These are phyloP conservation scores for Eubasilissa splendida DNA, from an alignment of 2,888 invertebrate genomes.

Conservation along the genomic window DNA sequence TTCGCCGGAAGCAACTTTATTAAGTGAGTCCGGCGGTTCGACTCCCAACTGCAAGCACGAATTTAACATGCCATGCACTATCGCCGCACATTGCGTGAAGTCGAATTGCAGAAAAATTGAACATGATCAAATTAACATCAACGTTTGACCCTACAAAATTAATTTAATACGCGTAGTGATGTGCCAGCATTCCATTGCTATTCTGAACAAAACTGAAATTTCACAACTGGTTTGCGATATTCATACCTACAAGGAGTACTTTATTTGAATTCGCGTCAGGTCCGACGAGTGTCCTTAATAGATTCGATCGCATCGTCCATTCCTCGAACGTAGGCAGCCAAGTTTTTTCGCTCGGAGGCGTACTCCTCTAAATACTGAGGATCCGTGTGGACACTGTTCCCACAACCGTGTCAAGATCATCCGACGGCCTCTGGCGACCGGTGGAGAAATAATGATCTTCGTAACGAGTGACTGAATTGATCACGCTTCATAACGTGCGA, in stretches of 20 bases:
- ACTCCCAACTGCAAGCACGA: too few species aligned
- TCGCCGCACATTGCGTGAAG: too few species aligned
- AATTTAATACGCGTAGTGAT: background rate
- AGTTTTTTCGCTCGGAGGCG: background rate
- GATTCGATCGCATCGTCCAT: conserved; percentile 2
- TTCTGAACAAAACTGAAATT: conserved; percentile 12
- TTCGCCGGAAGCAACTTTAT: too few species aligned
- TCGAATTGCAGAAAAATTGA: too few species aligned
- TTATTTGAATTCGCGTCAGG: background rate
- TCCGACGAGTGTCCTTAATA: background rate
- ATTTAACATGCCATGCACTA: too few species aligned
- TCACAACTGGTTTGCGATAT: conserved; percentile 11
- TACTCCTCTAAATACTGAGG: background rate
- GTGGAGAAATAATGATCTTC: background rate
- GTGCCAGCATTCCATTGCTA: background rate
- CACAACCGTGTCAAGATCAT: conserved; percentile 25
- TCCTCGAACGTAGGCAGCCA: background rate
- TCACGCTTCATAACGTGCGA: background rate
- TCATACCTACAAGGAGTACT: conserved; percentile 3
- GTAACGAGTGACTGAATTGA: conserved; percentile 3
- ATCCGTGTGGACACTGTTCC: conserved; percentile 10
- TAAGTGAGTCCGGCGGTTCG: too few species aligned
- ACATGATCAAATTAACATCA: too few species aligned
- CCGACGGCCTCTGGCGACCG: background rate
- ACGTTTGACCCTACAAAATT: background rate